Percentiles rank a stretch among this genome's conserved stretches.
phyloP scores from a whole-genome alignment of 2,888 invertebrate species.

The Drosophila buzzatii region DNA sequence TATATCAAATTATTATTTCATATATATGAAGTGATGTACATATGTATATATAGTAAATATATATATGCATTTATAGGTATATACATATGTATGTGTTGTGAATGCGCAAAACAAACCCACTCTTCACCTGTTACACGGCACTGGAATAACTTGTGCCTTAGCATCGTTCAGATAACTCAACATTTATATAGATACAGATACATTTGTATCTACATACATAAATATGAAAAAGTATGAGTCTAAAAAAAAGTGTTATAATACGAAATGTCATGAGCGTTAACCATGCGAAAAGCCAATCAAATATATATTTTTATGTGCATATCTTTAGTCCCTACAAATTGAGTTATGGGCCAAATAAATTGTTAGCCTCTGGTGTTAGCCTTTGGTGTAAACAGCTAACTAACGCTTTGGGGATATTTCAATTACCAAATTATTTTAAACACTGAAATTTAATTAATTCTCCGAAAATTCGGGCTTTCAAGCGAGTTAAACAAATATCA shows the following conservation, averaged over 20 bases:
- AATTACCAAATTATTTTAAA: not conserved
- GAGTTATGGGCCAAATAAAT: not conserved
- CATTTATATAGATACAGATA: slow-evolving; percentile 11
- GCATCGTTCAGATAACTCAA: slow-evolving; percentile 30
- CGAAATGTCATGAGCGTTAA: not conserved
- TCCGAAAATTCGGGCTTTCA: not conserved
- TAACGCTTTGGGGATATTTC: not conserved
- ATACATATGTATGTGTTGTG: slow-evolving; percentile 30
- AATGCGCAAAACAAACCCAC: slow-evolving; percentile 72
- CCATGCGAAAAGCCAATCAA: slow-evolving; percentile 1
- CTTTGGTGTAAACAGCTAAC: not conserved
- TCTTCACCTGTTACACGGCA: slow-evolving; percentile 75
- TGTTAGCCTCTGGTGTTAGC: not conserved
- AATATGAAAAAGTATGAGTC: not conserved
- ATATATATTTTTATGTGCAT: not conserved
- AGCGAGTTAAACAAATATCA: not conserved
- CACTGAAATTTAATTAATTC: not conserved
- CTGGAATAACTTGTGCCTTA: slow-evolving; percentile 31
- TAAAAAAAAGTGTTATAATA: not conserved
- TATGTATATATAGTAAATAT: not conserved
- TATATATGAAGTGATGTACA: not conserved
- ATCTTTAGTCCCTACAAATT: not conserved
- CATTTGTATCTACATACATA: not conserved
- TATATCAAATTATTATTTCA: not conserved
- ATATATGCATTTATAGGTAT: not conserved